A percentile compares a stretch with the other conserved stretches of the same genome.
Conservation (phyloP, 2,113 vertebrate genomes). For the Ancistrus triradiatus region DNA sequence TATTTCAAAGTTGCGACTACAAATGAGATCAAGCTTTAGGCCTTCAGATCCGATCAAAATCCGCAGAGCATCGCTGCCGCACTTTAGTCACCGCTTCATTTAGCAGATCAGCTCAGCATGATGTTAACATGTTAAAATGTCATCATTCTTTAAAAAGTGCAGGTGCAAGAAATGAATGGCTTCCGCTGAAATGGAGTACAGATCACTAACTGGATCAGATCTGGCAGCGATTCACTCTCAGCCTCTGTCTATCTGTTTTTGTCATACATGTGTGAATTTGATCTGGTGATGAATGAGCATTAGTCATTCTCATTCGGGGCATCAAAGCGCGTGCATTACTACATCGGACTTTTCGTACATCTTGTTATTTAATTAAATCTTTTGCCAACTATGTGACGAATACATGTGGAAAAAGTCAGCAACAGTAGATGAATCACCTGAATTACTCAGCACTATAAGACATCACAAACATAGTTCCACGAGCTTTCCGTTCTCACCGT, state of each 20-base stretch:
- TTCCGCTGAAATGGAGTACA: background rate
- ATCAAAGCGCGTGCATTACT: too few species aligned
- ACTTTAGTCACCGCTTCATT: background rate
- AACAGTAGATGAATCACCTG: conserved; percentile 15
- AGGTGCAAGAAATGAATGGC: background rate
- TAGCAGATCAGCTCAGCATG: background rate
- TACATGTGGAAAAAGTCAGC: background rate
- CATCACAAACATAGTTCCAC: too few species aligned
- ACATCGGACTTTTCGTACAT: too few species aligned
- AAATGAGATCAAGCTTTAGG: background rate
- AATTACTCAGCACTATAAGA: too few species aligned
- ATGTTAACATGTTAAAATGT: too few species aligned
- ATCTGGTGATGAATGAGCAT: background rate
- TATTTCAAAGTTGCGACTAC: too few species aligned
- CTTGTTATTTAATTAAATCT: conserved; percentile 11
- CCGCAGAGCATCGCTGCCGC: background rate
- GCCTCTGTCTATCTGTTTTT: background rate
- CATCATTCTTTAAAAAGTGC: too few species aligned
- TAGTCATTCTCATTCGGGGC: too few species aligned
- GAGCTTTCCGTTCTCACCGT: too few species aligned
- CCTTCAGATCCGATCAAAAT: background rate
- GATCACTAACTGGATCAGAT: background rate
- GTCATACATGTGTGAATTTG: background rate
- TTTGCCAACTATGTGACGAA: conserved; percentile 10
- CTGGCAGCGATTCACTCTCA: background rate